Conservation (phyloP, 64 coral and sea anemone genomes). For the Montipora foliosa region DNA sequence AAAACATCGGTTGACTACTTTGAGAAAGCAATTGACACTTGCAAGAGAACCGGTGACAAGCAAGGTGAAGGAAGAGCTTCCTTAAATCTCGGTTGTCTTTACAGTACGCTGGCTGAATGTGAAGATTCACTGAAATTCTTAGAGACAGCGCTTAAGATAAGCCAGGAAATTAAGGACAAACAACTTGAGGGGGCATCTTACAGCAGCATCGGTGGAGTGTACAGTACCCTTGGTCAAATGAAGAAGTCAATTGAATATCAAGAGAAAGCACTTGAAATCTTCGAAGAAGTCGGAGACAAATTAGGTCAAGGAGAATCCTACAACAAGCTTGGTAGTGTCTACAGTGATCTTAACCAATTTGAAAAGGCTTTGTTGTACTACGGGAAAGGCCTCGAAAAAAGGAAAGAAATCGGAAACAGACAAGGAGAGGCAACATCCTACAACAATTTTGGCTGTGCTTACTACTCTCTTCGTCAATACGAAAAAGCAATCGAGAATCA, state of each 20-base stretch:
- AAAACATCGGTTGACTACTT: neutral
- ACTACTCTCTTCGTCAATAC: slow-evolving; percentile 3
- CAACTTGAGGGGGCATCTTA: slow-evolving; percentile 21
- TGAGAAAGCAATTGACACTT: slow-evolving; percentile 23
- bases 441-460: slow-evolving; percentile 38
- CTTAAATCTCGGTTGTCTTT: slow-evolving; percentile 12
- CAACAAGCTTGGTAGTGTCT: slow-evolving; percentile 48
- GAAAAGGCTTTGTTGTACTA: slow-evolving; percentile 27
- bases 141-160: slow-evolving; percentile 15
- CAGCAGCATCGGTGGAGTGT: slow-evolving; percentile 45
- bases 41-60: slow-evolving; percentile 26
- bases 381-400: slow-evolving; percentile 19
- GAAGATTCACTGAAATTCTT: slow-evolving; percentile 5
- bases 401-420: slow-evolving; percentile 49
- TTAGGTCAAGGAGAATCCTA: slow-evolving; percentile 37
- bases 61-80: slow-evolving; percentile 2
- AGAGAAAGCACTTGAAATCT: slow-evolving; percentile 33
- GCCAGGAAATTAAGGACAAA: slow-evolving; percentile 17
- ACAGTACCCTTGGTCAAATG: slow-evolving; percentile 21
- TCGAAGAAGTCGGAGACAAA: slow-evolving; percentile 6
- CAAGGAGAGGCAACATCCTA: slow-evolving; percentile 38
- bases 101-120: slow-evolving; percentile 4
- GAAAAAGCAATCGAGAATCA: slow-evolving; percentile 16
- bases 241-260: slow-evolving; percentile 14
- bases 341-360: slow-evolving; percentile 1